These are phyloP conservation scores for Meteorus sp. DNA, from an alignment of 1,140 invertebrate genomes.

Conservation along the genomic window DNA sequence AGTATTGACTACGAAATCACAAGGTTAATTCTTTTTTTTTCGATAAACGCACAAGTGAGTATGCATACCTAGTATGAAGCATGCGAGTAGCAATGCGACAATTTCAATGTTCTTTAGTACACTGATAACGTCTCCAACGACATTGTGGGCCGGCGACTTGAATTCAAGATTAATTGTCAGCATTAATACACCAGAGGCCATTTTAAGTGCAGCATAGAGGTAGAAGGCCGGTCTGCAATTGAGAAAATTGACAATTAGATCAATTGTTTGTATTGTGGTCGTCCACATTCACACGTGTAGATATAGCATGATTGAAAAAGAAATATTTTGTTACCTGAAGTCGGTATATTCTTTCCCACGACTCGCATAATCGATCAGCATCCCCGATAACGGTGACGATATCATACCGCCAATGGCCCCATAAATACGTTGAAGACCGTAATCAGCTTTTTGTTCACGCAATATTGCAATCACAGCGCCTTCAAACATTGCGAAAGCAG, in stretches of 20 bases:
- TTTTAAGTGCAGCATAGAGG: slow-evolving; percentile 73
- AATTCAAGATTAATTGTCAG: slow-evolving; percentile 77
- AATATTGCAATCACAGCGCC: slow-evolving; percentile 79
- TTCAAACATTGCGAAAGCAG: slow-evolving; percentile 80
- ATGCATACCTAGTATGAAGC: slow-evolving; percentile 71
- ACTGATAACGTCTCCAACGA: slow-evolving; percentile 70
- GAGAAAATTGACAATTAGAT: slow-evolving; percentile 24
- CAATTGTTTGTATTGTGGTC: no score
- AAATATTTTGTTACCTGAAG: slow-evolving; percentile 62
- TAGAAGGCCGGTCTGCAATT: slow-evolving; percentile 78
- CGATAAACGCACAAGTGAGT: no score
- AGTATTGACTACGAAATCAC: background rate
- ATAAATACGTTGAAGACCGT: slow-evolving; percentile 78
- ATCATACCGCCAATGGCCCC: slow-evolving; percentile 80
- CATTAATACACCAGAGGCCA: slow-evolving; percentile 69
- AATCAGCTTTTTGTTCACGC: slow-evolving; percentile 76
- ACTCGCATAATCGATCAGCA: slow-evolving; percentile 72
- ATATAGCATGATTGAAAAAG: background rate
- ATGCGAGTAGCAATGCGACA: slow-evolving; percentile 71
- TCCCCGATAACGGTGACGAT: slow-evolving; percentile 74
- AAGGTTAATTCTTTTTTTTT: background rate
- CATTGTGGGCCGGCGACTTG: slow-evolving; percentile 72
- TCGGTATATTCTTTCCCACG: slow-evolving; percentile 67
- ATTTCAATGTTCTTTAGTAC: slow-evolving; percentile 76
- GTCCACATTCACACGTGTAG: background rate